Evolutionary conservation across 1,140 invertebrate species (phyloP).

Genomic region (Zaprionus taronus): DNA sequence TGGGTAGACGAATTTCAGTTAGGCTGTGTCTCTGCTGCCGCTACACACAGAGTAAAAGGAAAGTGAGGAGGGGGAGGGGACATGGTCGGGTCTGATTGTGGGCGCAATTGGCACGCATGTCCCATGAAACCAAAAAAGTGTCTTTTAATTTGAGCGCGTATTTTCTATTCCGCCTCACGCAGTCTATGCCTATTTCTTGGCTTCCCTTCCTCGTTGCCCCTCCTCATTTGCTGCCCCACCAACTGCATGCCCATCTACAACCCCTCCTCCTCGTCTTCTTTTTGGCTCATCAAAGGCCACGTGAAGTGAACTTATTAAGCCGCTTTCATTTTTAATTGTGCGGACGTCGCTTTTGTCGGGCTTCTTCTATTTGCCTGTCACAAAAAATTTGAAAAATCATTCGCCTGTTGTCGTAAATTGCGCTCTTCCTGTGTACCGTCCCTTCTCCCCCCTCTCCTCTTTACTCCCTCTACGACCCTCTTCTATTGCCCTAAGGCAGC

Average conservation of each 20-base stretch:
- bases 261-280: background rate
- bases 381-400: constrained; percentile 64
- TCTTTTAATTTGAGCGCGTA: constrained; percentile 66
- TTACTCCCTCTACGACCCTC: background rate
- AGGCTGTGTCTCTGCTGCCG: background rate
- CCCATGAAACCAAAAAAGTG: constrained; percentile 64
- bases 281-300: constrained; percentile 65
- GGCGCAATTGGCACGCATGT: constrained; percentile 71
- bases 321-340: constrained; percentile 80
- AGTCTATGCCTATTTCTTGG: background rate
- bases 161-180: constrained; percentile 17
- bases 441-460: background rate
- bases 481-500: background rate
- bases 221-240: too few relatives aligned
- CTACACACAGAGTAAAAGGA: background rate
- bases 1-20: background rate
- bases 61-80: background rate
- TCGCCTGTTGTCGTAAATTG: constrained; percentile 50
- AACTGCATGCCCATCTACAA: background rate
- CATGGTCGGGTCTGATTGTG: background rate
- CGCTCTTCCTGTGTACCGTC: constrained; percentile 26
- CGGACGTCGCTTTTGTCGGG: constrained; percentile 34
- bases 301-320: constrained; percentile 68
- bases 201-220: background rate
- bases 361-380: constrained; percentile 62